These are phyloP conservation scores for Augochlora pura DNA, from an alignment of 1,140 invertebrate species.

Conservation along the genomic window DNA sequence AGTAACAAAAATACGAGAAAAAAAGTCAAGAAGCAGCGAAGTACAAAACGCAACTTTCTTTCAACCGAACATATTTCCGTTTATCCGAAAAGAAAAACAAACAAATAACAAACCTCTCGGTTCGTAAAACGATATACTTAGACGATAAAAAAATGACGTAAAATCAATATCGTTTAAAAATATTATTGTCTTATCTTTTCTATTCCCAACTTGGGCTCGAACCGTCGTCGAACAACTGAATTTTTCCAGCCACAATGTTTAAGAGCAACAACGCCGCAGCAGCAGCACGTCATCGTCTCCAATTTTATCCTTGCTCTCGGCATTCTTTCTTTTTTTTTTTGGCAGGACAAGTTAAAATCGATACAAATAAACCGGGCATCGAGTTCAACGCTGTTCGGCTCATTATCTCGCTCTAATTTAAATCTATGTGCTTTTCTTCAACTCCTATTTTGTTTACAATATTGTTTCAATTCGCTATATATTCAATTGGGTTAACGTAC, in stretches of 20 bases:
- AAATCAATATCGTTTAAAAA: neutral
- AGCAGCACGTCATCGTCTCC: neutral
- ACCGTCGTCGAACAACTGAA: neutral
- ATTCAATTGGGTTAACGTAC: constrained; percentile 6
- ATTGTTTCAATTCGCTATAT: neutral
- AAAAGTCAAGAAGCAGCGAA: neutral
- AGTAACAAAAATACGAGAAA: neutral
- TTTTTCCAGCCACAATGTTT: neutral
- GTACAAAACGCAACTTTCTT: neutral
- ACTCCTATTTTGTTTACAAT: neutral
- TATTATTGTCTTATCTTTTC: neutral
- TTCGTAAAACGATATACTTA: neutral
- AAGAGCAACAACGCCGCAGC: no score
- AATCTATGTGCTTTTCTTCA: constrained; percentile 6
- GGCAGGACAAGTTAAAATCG: neutral
- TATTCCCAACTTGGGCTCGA: constrained; percentile 3
- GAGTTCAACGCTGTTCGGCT: neutral
- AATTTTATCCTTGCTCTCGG: neutral
- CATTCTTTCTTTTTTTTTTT: no score
- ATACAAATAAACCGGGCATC: neutral
- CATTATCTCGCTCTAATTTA: neutral
- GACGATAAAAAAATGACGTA: constrained; percentile 1
- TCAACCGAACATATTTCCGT: neutral
- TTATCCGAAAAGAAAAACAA: neutral
- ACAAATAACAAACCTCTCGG: neutral